Evolutionary conservation across 2,888 invertebrate species (phyloP).

Genomic region (Sesamia inferens): DNA sequence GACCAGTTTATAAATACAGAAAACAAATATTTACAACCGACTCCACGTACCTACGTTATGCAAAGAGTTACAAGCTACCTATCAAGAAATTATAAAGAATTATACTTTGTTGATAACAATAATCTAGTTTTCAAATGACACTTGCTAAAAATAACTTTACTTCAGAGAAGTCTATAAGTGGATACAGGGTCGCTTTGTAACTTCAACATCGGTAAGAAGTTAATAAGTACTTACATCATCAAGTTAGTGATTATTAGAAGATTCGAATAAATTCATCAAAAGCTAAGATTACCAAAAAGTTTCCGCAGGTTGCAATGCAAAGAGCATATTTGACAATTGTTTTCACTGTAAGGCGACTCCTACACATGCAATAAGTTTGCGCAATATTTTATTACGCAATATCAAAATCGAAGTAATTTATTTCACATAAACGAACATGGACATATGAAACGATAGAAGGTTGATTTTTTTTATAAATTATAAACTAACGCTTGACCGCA

Average conservation of each 20-base stretch:
- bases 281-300: neutral
- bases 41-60: slow-evolving; percentile 12
- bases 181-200: neutral
- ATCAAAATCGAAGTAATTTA: too few species aligned
- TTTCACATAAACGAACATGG: too few species aligned
- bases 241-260: neutral
- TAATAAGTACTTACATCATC: neutral
- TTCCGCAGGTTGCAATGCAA: neutral
- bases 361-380: neutral
- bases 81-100: slow-evolving; percentile 32
- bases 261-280: neutral
- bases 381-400: neutral
- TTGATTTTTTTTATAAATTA: too few species aligned
- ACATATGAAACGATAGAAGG: too few species aligned
- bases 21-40: slow-evolving; percentile 4
- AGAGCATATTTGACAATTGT: neutral
- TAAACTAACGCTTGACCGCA: too few species aligned
- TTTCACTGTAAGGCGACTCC: neutral
- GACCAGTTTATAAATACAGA: slow-evolving; percentile 10
- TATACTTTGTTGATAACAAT: slow-evolving; percentile 33
- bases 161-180: neutral
- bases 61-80: slow-evolving; percentile 31
- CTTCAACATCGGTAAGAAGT: neutral
- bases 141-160: slow-evolving; percentile 18
- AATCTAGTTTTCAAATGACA: slow-evolving; percentile 34